Conservation (phyloP, 2,888 invertebrate species). For the Napeogenes sylphis region DNA sequence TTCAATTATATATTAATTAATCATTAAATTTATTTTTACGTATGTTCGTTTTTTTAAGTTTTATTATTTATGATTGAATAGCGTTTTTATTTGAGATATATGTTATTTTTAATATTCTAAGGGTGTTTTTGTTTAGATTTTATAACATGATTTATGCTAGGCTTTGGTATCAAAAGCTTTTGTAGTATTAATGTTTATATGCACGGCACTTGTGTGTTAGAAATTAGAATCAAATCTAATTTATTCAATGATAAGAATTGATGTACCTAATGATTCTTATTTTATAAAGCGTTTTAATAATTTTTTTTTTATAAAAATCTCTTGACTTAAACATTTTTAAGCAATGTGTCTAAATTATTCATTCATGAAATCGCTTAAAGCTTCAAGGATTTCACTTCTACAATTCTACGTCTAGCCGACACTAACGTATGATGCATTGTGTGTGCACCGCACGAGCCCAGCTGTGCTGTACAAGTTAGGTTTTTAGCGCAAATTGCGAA, state of each 20-base stretch:
- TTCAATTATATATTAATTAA: neutral
- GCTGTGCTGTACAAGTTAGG: slow-evolving; percentile 21
- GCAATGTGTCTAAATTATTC: slow-evolving; percentile 7
- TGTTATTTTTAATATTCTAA: no score
- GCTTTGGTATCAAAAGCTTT: no score
- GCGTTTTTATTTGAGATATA: no score
- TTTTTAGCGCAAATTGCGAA: slow-evolving; percentile 28
- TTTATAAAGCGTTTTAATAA: no score
- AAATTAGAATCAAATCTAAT: no score
- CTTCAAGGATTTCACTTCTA: slow-evolving; percentile 11
- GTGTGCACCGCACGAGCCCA: slow-evolving; percentile 22
- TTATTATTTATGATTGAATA: no score
- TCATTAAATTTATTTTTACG: neutral
- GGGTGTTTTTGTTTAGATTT: no score
- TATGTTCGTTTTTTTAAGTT: neutral
- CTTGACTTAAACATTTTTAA: neutral
- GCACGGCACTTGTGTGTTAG: no score
- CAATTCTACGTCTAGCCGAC: slow-evolving; percentile 7
- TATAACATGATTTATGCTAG: no score
- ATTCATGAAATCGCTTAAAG: slow-evolving; percentile 7
- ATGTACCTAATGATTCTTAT: neutral
- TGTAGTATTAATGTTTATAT: no score
- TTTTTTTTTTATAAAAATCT: neutral
- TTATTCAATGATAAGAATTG: neutral
- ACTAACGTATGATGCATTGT: slow-evolving; percentile 28